Percentiles rank a stretch among this genome's conserved stretches.
These are phyloP conservation scores for Tetranychus piercei DNA, from an alignment of 2,888 invertebrate genomes.

Conservation along the genomic window DNA sequence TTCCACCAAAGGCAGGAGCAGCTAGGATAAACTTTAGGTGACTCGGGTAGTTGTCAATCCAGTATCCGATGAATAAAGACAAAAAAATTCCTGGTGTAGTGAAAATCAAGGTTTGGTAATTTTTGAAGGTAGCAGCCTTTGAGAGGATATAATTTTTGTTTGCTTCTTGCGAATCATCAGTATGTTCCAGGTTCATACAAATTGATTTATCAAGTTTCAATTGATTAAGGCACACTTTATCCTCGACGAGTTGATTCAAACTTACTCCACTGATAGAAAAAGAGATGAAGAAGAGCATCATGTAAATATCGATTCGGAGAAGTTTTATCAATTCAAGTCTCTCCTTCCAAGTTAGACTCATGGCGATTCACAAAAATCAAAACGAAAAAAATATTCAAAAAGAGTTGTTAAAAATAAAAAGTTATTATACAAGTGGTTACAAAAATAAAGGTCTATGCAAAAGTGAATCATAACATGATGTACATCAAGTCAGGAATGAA, in stretches of 20 bases:
- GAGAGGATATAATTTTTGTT: slow-evolving; percentile 2
- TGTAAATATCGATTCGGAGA: background rate
- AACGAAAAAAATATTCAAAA: too few species aligned
- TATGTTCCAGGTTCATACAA: background rate
- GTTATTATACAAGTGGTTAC: too few species aligned
- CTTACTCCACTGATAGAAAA: background rate
- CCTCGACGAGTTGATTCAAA: background rate
- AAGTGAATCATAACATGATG: too few species aligned
- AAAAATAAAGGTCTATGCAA: too few species aligned
- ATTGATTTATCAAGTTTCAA: background rate
- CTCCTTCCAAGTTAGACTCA: background rate
- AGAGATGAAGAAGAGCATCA: background rate
- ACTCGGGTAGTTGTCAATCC: slow-evolving; percentile 12
- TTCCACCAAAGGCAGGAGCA: background rate
- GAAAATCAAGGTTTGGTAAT: background rate
- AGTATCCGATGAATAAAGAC: slow-evolving; percentile 11
- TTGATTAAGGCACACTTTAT: background rate
- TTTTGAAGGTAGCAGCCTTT: background rate
- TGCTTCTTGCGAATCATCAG: background rate
- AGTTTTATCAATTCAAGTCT: background rate
- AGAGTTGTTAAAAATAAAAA: too few species aligned
- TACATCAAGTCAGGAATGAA: too few species aligned
- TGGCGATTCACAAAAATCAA: too few species aligned
- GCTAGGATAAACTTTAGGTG: background rate
- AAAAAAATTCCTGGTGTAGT: slow-evolving; percentile 8